Evolutionary conservation across 37 sponge, comb jelly and placozoan species (phyloP), one percentile per base, ranked within the genome.

Genomic region (Corticium candelabrum): DNA sequence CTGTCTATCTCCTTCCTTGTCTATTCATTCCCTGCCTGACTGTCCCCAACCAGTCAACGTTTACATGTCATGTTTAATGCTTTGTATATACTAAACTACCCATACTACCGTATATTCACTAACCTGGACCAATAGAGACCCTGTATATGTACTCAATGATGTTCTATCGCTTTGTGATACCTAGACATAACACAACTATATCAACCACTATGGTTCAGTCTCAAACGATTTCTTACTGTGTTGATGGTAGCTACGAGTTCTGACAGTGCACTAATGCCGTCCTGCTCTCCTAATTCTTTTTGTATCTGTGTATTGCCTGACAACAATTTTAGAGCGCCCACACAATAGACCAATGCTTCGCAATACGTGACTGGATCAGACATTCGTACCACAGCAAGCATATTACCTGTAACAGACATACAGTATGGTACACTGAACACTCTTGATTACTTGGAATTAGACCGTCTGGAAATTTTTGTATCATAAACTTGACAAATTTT

Each of bases 231-330:
- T 21, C 21, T 21, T 50, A 21, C 62, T 21, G 11, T 21, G 21
- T 50, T 50, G 62, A 50, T 50, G 62, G 11, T 50, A 21, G 62
- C 62, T 21, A 50, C 21, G 21, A 50, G 62, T 50, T 50, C 21
- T 11, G 62, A 11, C 15, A 50, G 62, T 11, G 62, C 21, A 27
- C 21, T 11, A 32, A 72, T 72, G 37, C 29, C 32, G 21, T 72
- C 21, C 15, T 21, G 74, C 11, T 72, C 74, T 21, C 15, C 32
- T 32, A 72, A 32, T 21, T 72, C 32, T 36, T 27, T 11, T 32
- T 72, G 74, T 21, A 72, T 11, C 15, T n/a, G 32, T n/a, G 74
- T 21, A 72, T 72, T 72, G 15, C 74, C 74, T 36, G 74, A 72
- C 29, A 72, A 27, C 15, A 72, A 27, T 72, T 72, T 72, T 15